Percentiles rank a stretch among this genome's conserved stretches.
These are phyloP conservation scores for Zoanthus solanderi DNA, from an alignment of 92 coral and sea anemone species.

Conservation along the genomic window DNA sequence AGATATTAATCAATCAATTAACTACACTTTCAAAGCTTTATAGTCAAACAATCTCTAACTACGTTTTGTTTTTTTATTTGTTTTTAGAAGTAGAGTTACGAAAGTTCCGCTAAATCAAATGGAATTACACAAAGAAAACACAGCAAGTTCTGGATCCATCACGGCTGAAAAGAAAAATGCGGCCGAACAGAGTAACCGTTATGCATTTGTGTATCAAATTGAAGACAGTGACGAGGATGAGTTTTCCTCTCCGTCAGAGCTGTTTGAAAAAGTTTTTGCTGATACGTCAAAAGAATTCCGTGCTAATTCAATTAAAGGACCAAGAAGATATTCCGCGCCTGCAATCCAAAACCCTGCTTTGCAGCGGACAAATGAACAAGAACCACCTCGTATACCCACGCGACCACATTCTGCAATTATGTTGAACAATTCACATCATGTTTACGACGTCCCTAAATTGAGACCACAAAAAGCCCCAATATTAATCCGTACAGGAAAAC, in stretches of 20 bases:
- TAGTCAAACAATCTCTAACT: no score
- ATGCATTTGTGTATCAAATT: background rate
- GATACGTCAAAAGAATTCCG: conserved; percentile 33
- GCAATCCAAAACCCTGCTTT: conserved; percentile 24
- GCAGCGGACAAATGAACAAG: background rate
- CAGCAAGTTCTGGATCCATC: background rate
- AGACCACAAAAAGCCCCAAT: conserved; percentile 41
- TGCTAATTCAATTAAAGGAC: background rate
- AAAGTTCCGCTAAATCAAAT: background rate
- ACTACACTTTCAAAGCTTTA: no score
- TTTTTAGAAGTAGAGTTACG: background rate
- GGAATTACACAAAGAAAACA: background rate
- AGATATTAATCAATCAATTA: no score
- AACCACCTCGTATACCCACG: background rate
- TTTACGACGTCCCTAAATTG: conserved; percentile 40
- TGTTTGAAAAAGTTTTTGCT: conserved; percentile 29
- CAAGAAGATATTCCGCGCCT: conserved; percentile 22
- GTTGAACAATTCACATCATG: conserved; percentile 25
- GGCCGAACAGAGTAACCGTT: background rate
- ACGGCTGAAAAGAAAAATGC: background rate
- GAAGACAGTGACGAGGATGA: conserved; percentile 18
- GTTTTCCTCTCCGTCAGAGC: conserved; percentile 10
- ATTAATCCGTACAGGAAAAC: conserved; percentile 26
- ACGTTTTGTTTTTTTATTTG: no score
- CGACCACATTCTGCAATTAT: conserved; percentile 17